These are phyloP conservation scores for Montipora capitata DNA, from an alignment of 92 coral and sea anemone species.

Conservation along the genomic window DNA sequence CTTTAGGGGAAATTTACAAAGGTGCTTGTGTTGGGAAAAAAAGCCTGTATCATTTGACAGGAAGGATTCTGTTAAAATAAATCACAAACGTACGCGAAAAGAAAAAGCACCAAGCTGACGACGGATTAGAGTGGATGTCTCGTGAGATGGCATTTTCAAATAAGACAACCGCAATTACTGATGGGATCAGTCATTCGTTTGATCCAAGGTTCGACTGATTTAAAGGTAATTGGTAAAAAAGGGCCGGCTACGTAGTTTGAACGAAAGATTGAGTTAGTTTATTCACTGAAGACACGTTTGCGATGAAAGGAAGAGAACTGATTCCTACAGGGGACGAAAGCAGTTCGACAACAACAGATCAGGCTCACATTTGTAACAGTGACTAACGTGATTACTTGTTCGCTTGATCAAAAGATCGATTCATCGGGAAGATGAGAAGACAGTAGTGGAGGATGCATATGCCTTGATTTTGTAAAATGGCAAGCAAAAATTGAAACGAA, in stretches of 20 bases:
- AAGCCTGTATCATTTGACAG: constrained; percentile 86
- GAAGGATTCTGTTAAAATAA: constrained; percentile 91
- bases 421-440: background rate
- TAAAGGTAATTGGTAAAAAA: background rate
- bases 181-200: background rate
- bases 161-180: background rate
- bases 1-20: too few species aligned
- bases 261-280: constrained; percentile 64
- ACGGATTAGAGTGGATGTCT: constrained; percentile 94
- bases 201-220: constrained; percentile 4
- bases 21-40: constrained; percentile 78
- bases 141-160: constrained; percentile 72
- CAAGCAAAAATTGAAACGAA: too few species aligned
- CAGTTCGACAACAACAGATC: constrained; percentile 61
- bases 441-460: too few species aligned
- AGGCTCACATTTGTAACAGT: background rate
- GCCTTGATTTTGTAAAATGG: too few species aligned
- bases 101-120: constrained; percentile 82
- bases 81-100: constrained; percentile 93
- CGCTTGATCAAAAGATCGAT: background rate
- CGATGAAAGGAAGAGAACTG: constrained; percentile 90
- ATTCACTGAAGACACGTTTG: constrained; percentile 90
- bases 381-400: background rate
- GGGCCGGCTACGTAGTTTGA: too few species aligned
- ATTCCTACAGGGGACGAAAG: constrained; percentile 36